Conservation (phyloP, 1,140 invertebrate species). For the Achatina immaculata region DNA sequence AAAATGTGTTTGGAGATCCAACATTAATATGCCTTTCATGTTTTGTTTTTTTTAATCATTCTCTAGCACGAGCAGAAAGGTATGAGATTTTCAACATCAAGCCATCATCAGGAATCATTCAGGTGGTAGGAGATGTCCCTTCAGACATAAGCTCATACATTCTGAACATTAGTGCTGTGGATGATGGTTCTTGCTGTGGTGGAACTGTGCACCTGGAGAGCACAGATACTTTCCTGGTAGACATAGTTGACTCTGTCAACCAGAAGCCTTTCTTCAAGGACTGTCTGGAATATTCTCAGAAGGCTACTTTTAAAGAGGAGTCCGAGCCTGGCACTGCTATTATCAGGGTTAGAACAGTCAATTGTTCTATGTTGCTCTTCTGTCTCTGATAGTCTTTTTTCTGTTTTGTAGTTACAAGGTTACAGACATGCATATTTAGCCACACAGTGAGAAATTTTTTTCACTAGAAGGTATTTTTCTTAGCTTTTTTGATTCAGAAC, state of each 20-base stretch:
- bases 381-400: no score
- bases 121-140: conserved; percentile 46
- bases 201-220: conserved; percentile 44
- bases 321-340: conserved; percentile 48
- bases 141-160: conserved; percentile 47
- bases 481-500: no score
- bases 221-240: conserved; percentile 38
- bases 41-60: not conserved
- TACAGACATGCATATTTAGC: no score
- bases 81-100: conserved; percentile 52
- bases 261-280: conserved; percentile 57
- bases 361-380: no score
- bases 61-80: not conserved
- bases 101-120: conserved; percentile 56
- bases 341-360: conserved; percentile 48
- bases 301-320: conserved; percentile 52
- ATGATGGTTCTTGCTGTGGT: conserved; percentile 63
- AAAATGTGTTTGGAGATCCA: no score
- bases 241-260: conserved; percentile 61
- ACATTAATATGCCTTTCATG: no score
- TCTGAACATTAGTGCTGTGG: conserved; percentile 54
- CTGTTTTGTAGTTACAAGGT: no score
- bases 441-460: no score
- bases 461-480: no score
- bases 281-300: conserved; percentile 49